Conservation (phyloP, 30 jellyfish, hydroid and myxozoan genomes). For the Rhopilema esculentum region DNA sequence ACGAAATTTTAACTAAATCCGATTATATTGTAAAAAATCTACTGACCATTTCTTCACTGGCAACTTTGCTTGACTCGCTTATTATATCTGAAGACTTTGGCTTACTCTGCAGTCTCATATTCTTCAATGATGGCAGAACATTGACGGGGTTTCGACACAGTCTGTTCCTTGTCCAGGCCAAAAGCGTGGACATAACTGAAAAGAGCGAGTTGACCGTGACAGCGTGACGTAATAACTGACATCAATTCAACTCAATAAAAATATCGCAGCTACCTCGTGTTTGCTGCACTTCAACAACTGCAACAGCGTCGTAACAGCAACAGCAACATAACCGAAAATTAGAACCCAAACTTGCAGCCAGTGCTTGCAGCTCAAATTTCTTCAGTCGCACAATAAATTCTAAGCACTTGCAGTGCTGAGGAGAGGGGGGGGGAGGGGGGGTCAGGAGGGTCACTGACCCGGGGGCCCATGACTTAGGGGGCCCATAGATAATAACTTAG, state of each 20-base stretch:
- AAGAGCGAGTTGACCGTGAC: conserved; percentile 19
- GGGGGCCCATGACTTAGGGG: too few relatives aligned
- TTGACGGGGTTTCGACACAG: conserved; percentile 5
- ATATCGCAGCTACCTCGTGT: conserved; percentile 3
- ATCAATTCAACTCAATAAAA: neutral
- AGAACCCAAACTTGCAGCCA: too few relatives aligned
- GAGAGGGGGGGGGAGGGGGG: too few relatives aligned
- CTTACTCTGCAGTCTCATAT: conserved; percentile 53
- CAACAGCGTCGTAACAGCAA: neutral
- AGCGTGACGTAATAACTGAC: neutral
- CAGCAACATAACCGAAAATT: neutral
- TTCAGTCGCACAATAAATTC: too few relatives aligned
- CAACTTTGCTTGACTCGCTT: conserved; percentile 33
- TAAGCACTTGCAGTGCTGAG: too few relatives aligned
- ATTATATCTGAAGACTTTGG: conserved; percentile 33
- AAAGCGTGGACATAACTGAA: conserved; percentile 65
- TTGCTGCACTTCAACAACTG: neutral
- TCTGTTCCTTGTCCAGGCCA: conserved; percentile 44
- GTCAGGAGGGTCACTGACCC: too few relatives aligned
- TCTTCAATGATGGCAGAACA: conserved; percentile 17
- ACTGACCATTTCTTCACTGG: conserved; percentile 10
- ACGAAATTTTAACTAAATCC: neutral
- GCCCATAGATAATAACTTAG: too few relatives aligned
- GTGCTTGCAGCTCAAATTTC: too few relatives aligned
- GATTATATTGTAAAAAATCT: neutral